phyloP scores from a whole-genome alignment of 1,140 invertebrate genomes.

The Psilanteris sp. region DNA sequence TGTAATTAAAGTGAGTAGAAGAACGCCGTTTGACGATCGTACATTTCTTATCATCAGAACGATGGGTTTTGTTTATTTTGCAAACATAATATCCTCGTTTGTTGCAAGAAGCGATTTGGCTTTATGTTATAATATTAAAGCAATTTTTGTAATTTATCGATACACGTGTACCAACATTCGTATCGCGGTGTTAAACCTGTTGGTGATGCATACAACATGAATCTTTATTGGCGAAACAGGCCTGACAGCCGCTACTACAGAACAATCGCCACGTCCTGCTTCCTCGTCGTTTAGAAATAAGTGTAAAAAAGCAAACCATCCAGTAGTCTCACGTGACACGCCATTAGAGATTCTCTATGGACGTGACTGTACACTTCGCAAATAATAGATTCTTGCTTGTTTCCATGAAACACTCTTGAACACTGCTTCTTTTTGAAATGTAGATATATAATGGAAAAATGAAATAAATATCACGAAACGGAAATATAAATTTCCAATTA shows the following conservation, averaged over 20 bases:
- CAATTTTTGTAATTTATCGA: conserved; percentile 13
- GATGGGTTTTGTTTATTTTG: no score
- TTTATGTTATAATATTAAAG: conserved; percentile 6
- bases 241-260: conserved; percentile 51
- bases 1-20: no score
- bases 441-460: no score
- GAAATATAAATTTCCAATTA: no score
- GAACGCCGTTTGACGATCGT: no score
- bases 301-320: conserved; percentile 37
- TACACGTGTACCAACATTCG: conserved; percentile 45
- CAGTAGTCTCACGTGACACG: conserved; percentile 47
- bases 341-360: conserved; percentile 52
- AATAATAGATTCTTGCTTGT: conserved; percentile 47
- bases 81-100: not conserved
- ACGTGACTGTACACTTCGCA: conserved; percentile 14
- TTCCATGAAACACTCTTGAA: conserved; percentile 19
- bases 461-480: no score
- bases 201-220: conserved; percentile 39
- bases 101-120: no score
- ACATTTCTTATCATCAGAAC: no score
- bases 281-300: conserved; percentile 58
- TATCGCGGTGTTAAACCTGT: conserved; percentile 34
- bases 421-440: no score
- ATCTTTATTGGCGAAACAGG: conserved; percentile 56
- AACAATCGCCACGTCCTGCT: conserved; percentile 57